Evolutionary conservation across 2,113 vertebrate species (phyloP).

Genomic region (Gobio gobio): DNA sequence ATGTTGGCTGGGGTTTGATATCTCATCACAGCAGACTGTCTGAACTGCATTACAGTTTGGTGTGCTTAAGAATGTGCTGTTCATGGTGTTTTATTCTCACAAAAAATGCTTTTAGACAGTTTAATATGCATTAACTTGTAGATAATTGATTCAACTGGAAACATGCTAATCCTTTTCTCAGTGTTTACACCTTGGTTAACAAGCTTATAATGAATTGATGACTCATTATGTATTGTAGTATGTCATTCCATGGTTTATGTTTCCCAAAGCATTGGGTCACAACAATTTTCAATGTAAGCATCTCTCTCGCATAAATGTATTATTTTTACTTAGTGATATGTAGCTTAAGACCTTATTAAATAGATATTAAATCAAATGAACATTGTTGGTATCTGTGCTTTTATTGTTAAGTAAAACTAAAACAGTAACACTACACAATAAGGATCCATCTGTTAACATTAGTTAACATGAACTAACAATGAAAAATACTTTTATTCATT

Average conservation of each 20-base stretch:
- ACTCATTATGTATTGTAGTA: not conserved
- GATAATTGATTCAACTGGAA: slow-evolving; percentile 31
- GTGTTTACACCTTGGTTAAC: slow-evolving; percentile 32
- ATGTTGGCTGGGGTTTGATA: slow-evolving; percentile 41
- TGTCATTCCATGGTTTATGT: slow-evolving; percentile 26
- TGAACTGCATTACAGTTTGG: slow-evolving; percentile 34
- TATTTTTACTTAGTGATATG: slow-evolving; percentile 44
- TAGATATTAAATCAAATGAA: not conserved
- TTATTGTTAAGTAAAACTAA: not conserved
- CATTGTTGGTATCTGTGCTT: not conserved
- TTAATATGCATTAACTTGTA: slow-evolving; percentile 32
- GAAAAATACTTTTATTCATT: not conserved
- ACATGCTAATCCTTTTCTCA: slow-evolving; percentile 23
- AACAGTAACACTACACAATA: not conserved
- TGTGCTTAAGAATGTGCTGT: slow-evolving; percentile 46
- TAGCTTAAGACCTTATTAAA: slow-evolving; percentile 19
- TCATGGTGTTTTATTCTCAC: slow-evolving; percentile 27
- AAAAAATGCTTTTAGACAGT: slow-evolving; percentile 3
- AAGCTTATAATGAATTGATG: slow-evolving; percentile 19
- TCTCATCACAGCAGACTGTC: slow-evolving; percentile 50
- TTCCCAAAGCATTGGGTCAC: slow-evolving; percentile 1
- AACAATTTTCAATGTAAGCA: not conserved
- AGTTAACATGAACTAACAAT: not conserved
- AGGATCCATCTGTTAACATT: not conserved
- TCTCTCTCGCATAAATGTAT: not conserved